Evolutionary conservation across 1,140 invertebrate species (phyloP).

Genomic region (Drosophila sturtevanti): DNA sequence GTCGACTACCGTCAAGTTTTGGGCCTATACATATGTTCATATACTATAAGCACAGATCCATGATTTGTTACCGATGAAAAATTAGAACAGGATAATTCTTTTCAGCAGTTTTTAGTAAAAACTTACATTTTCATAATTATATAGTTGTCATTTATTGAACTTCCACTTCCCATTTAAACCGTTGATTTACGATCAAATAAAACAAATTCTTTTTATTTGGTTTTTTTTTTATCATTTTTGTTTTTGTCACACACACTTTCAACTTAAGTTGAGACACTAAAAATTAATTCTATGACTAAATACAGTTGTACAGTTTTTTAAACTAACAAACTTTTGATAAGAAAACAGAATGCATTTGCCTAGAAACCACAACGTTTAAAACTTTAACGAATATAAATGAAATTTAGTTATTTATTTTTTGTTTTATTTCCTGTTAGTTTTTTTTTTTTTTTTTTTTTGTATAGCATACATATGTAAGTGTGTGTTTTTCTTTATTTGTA

Average conservation of each 20-base stretch:
- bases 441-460: constrained; percentile 33
- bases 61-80: too few relatives aligned
- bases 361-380: constrained; percentile 60
- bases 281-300: constrained; percentile 52
- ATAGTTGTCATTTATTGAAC: too few relatives aligned
- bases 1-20: too few relatives aligned
- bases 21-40: too few relatives aligned
- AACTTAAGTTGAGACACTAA: constrained; percentile 49
- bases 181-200: constrained; percentile 42
- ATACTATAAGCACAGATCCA: too few relatives aligned
- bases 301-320: constrained; percentile 56
- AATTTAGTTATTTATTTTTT: constrained; percentile 16
- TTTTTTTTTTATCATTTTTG: constrained; percentile 13
- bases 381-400: constrained; percentile 35
- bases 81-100: too few relatives aligned
- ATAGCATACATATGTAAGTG: constrained; percentile 29
- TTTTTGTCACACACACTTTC: constrained; percentile 35
- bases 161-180: not conserved
- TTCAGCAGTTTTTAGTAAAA: not conserved
- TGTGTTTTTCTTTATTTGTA: constrained; percentile 18
- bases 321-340: constrained; percentile 44
- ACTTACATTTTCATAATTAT: too few relatives aligned
- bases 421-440: constrained; percentile 1
- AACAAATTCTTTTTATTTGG: constrained; percentile 61
- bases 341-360: constrained; percentile 51